Percentiles rank a stretch among this genome's conserved stretches.
Conservation (phyloP, 2,113 vertebrate species). For the Rhadina sibilatrix region DNA sequence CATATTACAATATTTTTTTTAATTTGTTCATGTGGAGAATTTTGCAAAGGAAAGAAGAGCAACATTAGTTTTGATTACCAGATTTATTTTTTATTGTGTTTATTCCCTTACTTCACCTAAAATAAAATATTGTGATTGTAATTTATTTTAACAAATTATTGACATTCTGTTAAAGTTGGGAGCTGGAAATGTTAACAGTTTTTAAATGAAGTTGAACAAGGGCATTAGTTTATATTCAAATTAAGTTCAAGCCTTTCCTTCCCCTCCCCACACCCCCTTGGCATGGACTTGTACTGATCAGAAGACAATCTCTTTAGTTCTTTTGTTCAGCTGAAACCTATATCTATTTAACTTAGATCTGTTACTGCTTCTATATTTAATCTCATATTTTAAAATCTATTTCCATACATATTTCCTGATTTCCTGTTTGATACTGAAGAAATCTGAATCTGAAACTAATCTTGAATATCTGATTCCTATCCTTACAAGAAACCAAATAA, state of each 20-base stretch:
- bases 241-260: not conserved
- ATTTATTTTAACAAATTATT: not conserved
- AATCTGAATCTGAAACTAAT: not conserved
- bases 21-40: not conserved
- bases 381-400: not conserved
- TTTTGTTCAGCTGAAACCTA: not conserved
- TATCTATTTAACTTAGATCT: not conserved
- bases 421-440: not conserved
- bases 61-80: not conserved
- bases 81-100: not conserved
- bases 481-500: not conserved
- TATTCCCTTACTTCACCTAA: not conserved
- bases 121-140: not conserved
- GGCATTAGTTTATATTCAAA: not conserved
- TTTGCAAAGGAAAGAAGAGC: not conserved
- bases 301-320: not conserved
- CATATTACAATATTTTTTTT: not conserved
- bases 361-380: not conserved
- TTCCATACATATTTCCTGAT: not conserved
- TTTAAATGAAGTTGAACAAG: not conserved
- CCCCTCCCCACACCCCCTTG: fast-evolving
- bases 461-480: not conserved
- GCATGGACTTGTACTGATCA: not conserved
- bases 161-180: not conserved
- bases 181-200: not conserved